These are phyloP conservation scores for Semicossyphus pulcher DNA, from an alignment of 2,113 vertebrate genomes.

Conservation along the genomic window DNA sequence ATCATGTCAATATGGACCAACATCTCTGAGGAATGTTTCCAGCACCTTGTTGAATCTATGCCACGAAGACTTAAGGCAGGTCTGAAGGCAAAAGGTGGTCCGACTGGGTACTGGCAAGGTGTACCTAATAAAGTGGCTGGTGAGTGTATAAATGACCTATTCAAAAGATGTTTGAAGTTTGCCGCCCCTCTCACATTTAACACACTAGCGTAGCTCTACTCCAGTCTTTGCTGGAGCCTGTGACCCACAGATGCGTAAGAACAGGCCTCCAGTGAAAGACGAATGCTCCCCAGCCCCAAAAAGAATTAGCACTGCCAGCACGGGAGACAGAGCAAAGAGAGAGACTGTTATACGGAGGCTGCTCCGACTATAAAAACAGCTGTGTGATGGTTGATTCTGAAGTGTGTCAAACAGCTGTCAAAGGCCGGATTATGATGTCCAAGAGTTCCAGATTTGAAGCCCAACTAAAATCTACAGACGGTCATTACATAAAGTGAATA, in stretches of 20 bases:
- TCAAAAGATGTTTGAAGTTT: too few relatives aligned
- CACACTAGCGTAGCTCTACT: too few relatives aligned
- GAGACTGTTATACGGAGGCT: conserved; percentile 11
- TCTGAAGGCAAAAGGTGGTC: too few relatives aligned
- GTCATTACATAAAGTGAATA: conserved; percentile 1
- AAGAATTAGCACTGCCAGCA: conserved; percentile 51
- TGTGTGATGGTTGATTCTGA: too few relatives aligned
- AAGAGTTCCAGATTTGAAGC: not conserved
- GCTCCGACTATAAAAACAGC: conserved; percentile 22
- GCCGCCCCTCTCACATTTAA: not conserved
- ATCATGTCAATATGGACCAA: too few relatives aligned
- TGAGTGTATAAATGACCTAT: too few relatives aligned
- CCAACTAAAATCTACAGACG: not conserved
- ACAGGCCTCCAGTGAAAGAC: conserved; percentile 46
- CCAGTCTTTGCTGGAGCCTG: conserved; percentile 31
- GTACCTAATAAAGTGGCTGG: too few relatives aligned
- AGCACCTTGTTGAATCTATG: too few relatives aligned
- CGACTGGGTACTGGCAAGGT: too few relatives aligned
- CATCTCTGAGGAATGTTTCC: too few relatives aligned
- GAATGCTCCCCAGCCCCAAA: conserved; percentile 19
- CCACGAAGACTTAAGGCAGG: too few relatives aligned
- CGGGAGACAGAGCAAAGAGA: conserved; percentile 19
- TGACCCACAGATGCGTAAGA: conserved; percentile 44
- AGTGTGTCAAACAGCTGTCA: conserved; percentile 27
- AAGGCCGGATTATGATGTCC: conserved; percentile 31